phyloP scores from a whole-genome alignment of 35 echinoderm and acorn worm species.

The Acanthaster planci region DNA sequence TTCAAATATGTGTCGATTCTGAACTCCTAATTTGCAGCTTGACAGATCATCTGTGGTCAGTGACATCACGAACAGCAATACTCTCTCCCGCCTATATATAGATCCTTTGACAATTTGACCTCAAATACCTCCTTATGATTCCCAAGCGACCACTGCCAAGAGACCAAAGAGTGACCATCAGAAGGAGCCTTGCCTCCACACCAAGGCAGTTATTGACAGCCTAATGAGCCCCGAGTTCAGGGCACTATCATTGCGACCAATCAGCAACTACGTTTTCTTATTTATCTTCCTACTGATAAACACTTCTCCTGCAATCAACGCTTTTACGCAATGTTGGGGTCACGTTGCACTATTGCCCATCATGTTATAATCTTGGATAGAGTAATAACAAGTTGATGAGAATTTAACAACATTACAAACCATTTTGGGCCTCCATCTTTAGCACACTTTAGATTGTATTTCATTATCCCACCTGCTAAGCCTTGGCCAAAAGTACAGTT shows the following conservation, averaged over 20 bases:
- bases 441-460: slow-evolving; percentile 18
- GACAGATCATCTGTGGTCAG: too few relatives aligned
- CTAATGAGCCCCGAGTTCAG: too few relatives aligned
- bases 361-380: not conserved
- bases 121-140: too few relatives aligned
- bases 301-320: not conserved
- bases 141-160: too few relatives aligned
- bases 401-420: slow-evolving; percentile 16
- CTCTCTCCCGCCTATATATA: too few relatives aligned
- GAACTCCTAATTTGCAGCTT: too few relatives aligned
- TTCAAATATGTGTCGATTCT: too few relatives aligned
- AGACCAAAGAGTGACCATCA: too few relatives aligned
- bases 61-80: too few relatives aligned
- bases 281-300: not conserved
- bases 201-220: too few relatives aligned
- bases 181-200: too few relatives aligned
- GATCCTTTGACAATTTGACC: too few relatives aligned
- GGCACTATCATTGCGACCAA: not conserved
- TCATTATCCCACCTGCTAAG: not conserved
- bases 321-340: not conserved
- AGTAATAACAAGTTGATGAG: slow-evolving; percentile 15
- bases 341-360: not conserved
- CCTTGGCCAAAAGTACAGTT: not conserved
- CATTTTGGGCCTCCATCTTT: slow-evolving; percentile 20
- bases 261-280: not conserved